Conservation (phyloP, 2,113 vertebrate species). For the Callopanchax toddi region DNA sequence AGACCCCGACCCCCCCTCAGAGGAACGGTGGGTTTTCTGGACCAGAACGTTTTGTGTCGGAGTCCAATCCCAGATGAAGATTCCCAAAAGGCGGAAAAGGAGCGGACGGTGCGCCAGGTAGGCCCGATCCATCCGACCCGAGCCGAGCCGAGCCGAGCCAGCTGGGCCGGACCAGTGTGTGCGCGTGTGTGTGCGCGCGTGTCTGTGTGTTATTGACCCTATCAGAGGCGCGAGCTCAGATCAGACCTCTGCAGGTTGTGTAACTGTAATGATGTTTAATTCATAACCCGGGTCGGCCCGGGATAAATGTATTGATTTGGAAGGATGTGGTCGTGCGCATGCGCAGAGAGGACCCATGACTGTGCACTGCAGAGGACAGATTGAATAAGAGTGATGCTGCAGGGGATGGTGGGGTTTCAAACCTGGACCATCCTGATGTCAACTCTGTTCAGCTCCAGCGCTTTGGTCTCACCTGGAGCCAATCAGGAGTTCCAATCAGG, state of each 20-base stretch:
- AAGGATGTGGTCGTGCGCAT: slow-evolving; percentile 60
- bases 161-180: background rate
- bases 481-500: too few relatives aligned
- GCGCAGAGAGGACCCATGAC: slow-evolving; percentile 67
- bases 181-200: background rate
- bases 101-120: slow-evolving; percentile 80
- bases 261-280: slow-evolving; percentile 5
- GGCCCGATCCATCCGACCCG: too few relatives aligned
- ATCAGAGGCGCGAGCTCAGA: background rate
- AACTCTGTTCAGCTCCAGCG: too few relatives aligned
- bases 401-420: slow-evolving; percentile 7
- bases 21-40: slow-evolving; percentile 71
- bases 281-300: slow-evolving; percentile 46
- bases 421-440: slow-evolving; percentile 6
- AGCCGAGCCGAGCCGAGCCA: too few relatives aligned
- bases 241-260: background rate
- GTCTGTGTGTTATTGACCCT: background rate
- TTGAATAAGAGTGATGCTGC: slow-evolving; percentile 47
- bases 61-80: slow-evolving; percentile 79
- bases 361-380: slow-evolving; percentile 69
- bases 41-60: slow-evolving; percentile 64
- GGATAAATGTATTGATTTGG: slow-evolving; percentile 63
- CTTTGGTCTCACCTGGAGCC: too few relatives aligned
- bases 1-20: slow-evolving; percentile 30
- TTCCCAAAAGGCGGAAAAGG: slow-evolving; percentile 80